phyloP scores from a whole-genome alignment of 2,888 invertebrate genomes.

The Parnassius glacialis region DNA sequence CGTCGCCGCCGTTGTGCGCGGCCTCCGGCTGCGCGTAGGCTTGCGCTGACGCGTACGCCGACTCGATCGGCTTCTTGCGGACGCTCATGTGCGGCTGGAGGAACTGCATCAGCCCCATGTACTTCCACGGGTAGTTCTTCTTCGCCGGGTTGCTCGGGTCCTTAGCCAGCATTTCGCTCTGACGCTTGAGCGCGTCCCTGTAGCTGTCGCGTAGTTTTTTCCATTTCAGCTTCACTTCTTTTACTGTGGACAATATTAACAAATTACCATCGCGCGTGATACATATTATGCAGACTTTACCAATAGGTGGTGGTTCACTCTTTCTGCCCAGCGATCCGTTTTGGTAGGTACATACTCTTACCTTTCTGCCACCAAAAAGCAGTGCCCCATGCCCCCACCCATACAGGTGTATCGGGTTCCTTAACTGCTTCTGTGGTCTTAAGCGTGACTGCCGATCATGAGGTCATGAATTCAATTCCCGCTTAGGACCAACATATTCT shows the following conservation, averaged over 20 bases:
- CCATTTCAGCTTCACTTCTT: constrained; percentile 73
- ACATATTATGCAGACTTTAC: no score
- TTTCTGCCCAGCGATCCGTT: no score
- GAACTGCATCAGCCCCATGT: constrained; percentile 70
- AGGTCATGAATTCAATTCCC: no score
- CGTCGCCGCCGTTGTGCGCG: constrained; percentile 41
- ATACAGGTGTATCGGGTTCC: no score
- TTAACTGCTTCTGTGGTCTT: no score
- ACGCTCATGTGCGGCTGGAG: constrained; percentile 73
- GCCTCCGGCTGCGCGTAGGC: constrained; percentile 28
- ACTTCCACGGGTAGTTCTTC: constrained; percentile 68
- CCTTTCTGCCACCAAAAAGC: no score
- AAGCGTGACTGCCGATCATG: no score
- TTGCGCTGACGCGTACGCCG: constrained; percentile 37
- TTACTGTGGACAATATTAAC: constrained; percentile 46
- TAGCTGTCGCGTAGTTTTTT: constrained; percentile 74
- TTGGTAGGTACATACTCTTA: no score
- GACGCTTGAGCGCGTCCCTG: constrained; percentile 71
- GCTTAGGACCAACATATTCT: no score
- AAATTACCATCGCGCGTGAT: no score
- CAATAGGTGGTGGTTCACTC: no score
- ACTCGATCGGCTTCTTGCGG: constrained; percentile 56
- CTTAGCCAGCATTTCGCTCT: constrained; percentile 60
- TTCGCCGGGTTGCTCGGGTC: constrained; percentile 46
- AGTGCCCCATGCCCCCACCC: no score